phyloP scores from a whole-genome alignment of 2,888 invertebrate species.

The Drosophila vallismaia region DNA sequence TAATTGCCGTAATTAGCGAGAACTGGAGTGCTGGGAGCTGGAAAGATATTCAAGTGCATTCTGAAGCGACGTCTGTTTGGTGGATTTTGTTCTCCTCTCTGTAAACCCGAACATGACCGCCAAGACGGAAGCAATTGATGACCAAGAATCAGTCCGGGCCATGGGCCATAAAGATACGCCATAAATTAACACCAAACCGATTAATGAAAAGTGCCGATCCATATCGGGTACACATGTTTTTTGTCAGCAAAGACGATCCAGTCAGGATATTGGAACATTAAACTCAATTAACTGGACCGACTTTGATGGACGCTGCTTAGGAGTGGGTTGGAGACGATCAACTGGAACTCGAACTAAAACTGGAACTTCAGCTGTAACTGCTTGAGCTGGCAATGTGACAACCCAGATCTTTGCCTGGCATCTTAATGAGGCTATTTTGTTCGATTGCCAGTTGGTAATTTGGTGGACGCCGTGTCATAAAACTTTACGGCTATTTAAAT shows the following conservation, averaged over 20 bases:
- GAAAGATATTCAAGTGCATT: constrained; percentile 64
- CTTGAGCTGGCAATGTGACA: neutral
- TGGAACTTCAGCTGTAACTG: constrained; percentile 19
- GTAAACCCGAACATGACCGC: constrained; percentile 57
- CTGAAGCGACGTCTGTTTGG: constrained; percentile 54
- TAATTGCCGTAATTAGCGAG: constrained; percentile 78
- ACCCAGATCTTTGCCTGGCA: constrained; percentile 30
- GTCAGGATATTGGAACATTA: constrained; percentile 71
- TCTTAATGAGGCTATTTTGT: constrained; percentile 36
- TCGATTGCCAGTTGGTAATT: constrained; percentile 33
- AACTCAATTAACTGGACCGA: constrained; percentile 66
- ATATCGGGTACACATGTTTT: constrained; percentile 69
- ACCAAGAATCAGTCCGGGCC: constrained; percentile 8
- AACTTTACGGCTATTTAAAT: constrained; percentile 42
- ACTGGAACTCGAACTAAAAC: neutral
- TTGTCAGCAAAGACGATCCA: constrained; percentile 28
- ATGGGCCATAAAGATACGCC: constrained; percentile 65
- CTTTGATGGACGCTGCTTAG: constrained; percentile 47
- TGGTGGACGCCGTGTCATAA: constrained; percentile 31
- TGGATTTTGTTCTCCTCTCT: constrained; percentile 3
- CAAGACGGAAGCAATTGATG: constrained; percentile 73
- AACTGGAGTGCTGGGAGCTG: constrained; percentile 48
- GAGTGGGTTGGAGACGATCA: neutral
- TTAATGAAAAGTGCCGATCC: constrained; percentile 77
- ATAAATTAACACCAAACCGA: constrained; percentile 79